A percentile compares a stretch with the other conserved stretches of the same genome.
These are phyloP conservation scores for Noctua pronuba DNA, from an alignment of 2,888 invertebrate species.

Conservation along the genomic window DNA sequence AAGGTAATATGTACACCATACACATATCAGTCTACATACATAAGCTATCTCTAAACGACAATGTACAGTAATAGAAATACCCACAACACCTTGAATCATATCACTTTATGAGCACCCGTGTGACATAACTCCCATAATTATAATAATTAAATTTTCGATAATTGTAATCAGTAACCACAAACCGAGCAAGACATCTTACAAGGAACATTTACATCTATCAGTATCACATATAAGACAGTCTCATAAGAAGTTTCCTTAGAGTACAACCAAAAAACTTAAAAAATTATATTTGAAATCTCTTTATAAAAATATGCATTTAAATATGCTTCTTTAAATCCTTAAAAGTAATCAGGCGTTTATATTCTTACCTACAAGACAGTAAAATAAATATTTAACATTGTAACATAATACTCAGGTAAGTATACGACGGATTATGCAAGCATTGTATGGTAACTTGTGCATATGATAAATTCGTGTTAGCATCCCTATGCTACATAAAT, in stretches of 20 bases:
- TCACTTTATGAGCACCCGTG: constrained; percentile 66
- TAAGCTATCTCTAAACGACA: constrained; percentile 56
- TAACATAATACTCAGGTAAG: constrained; percentile 54
- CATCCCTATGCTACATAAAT: constrained; percentile 46
- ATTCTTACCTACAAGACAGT: constrained; percentile 61
- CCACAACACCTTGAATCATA: constrained; percentile 59
- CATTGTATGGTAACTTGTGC: constrained; percentile 60
- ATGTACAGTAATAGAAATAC: constrained; percentile 52
- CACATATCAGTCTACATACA: constrained; percentile 65
- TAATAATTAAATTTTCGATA: constrained; percentile 61
- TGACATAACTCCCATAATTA: constrained; percentile 54
- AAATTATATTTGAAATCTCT: constrained; percentile 68
- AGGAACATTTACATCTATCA: constrained; percentile 78
- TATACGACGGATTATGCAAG: constrained; percentile 55
- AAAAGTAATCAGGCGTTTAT: constrained; percentile 69
- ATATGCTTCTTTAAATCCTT: constrained; percentile 65
- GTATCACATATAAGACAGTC: constrained; percentile 85
- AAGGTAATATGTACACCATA: constrained; percentile 59
- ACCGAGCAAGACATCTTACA: constrained; percentile 67
- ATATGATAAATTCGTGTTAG: constrained; percentile 52
- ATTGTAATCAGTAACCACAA: constrained; percentile 61
- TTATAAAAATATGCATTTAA: constrained; percentile 73
- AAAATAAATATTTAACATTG: constrained; percentile 63
- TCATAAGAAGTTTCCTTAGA: constrained; percentile 79
- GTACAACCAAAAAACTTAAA: constrained; percentile 77